Base-by-base conservation (phyloP, 2,888 invertebrate species). In the Steromphala cineraria region DNA sequence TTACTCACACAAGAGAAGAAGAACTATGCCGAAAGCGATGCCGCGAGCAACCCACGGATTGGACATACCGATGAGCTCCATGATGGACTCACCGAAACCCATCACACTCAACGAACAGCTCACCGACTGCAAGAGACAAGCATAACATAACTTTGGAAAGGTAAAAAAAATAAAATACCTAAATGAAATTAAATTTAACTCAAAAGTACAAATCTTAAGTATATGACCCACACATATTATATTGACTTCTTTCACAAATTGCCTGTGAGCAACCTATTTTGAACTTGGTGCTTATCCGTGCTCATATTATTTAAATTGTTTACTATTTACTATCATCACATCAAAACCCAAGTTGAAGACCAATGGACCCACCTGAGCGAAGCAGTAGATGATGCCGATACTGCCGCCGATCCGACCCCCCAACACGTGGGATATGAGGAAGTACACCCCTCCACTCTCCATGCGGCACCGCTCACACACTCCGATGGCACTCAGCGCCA, bases 401-500 rank as follows among this genome's bases (percentile, higher is more conserved):
- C 98, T 96, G 62, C 98, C 98, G 15, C 98, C 99, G 92, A 98
- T 96, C 91, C 98, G 95, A 7, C 98, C 97, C 55, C 99, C 99
- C 36, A 99, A 94, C 3, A 98, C 98, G 91, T 99, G 98, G 0
- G 98, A 97, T 53, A 99, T 94, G 82, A 99, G 95, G 94, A 98
- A 98, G 94, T 99, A 99, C 36, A 99, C 98, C 75, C 99, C 99
- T n/a, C 99, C 99, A 94, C 98, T 97, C 94, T 98, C 98, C 91
- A 98, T 96, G 83, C 97, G 95, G 94, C 98, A 98, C 92, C 98
- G 94, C 94, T 98, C 98, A 94, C 98, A 98, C 89, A 99, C 98
- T 71, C 98, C 99, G 82, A 99, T 97, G 28, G 98, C 98, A 87
- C 98, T 98, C 78, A 99, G 94, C 24, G 98, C 98, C 80, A 98